These are phyloP conservation scores for Tetragonula clypearis DNA, from an alignment of 1,140 invertebrate species.

Conservation along the genomic window DNA sequence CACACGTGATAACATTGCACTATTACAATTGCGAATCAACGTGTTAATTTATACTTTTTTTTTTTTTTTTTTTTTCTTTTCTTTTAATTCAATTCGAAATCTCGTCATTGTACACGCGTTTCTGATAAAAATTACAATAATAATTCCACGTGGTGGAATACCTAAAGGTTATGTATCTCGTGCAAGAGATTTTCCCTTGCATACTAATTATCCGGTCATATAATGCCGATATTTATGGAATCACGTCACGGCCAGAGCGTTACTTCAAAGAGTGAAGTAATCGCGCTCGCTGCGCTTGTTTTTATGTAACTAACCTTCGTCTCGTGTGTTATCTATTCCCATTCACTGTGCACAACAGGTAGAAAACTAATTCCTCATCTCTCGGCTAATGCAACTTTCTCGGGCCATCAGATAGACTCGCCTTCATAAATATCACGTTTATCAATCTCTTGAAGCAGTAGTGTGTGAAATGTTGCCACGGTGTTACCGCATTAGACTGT, in stretches of 20 bases:
- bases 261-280: conserved; percentile 46
- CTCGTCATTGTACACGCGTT: neutral
- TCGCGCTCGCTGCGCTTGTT: conserved; percentile 22
- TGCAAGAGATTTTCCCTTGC: conserved; percentile 1
- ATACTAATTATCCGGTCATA: conserved; percentile 26
- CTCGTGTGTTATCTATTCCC: conserved; percentile 33
- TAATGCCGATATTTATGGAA: conserved; percentile 52
- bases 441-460: neutral
- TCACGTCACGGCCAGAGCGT: conserved; percentile 25
- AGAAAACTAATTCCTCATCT: conserved; percentile 23
- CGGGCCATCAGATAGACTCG: neutral
- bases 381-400: conserved; percentile 19
- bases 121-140: neutral
- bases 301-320: conserved; percentile 61
- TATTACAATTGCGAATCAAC: neutral
- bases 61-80: no score
- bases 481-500: no score
- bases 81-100: neutral
- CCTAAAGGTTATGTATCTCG: neutral
- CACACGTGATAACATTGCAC: no score
- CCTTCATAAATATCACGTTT: neutral
- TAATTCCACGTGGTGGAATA: neutral
- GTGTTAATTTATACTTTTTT: neutral
- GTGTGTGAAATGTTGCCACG: neutral
- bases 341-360: conserved; percentile 10